A percentile compares a stretch with the other conserved stretches of the same genome.
phyloP scores from a whole-genome alignment of 30 jellyfish, hydroid and myxozoan genomes.

The Turritopsis rubra region DNA sequence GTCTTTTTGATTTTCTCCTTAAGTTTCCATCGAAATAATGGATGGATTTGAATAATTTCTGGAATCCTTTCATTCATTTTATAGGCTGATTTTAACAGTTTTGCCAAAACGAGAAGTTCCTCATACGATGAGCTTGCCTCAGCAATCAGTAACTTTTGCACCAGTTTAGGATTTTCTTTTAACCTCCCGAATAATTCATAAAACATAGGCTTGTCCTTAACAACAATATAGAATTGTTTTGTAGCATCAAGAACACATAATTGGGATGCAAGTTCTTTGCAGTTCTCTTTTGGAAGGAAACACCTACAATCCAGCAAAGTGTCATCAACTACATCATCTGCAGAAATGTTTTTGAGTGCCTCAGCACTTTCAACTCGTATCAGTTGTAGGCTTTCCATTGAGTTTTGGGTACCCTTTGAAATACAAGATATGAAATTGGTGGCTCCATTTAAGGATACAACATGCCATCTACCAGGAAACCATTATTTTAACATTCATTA shows the following conservation, averaged over 20 bases:
- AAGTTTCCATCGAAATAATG: background rate
- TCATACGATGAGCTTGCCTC: background rate
- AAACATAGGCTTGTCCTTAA: slow-evolving; percentile 6
- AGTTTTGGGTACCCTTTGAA: background rate
- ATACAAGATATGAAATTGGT: background rate
- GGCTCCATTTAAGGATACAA: background rate
- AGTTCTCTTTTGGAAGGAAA: background rate
- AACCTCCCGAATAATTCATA: background rate
- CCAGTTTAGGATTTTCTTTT: background rate
- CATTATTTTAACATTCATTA: no score
- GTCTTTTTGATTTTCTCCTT: background rate
- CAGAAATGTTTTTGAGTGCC: background rate
- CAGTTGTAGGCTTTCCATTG: background rate
- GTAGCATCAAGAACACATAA: background rate
- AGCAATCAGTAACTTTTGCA: background rate
- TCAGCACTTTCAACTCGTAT: background rate
- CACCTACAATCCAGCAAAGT: background rate
- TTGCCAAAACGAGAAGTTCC: background rate
- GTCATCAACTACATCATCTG: background rate
- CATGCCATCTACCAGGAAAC: no score
- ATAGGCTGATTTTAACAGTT: background rate
- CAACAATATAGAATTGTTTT: slow-evolving; percentile 4
- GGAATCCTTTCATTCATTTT: background rate
- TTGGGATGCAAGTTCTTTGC: background rate
- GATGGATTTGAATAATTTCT: background rate